These are phyloP conservation scores for Gnathonemus echidnorhynchus DNA, from an alignment of 2,113 vertebrate genomes.

Conservation along the genomic window DNA sequence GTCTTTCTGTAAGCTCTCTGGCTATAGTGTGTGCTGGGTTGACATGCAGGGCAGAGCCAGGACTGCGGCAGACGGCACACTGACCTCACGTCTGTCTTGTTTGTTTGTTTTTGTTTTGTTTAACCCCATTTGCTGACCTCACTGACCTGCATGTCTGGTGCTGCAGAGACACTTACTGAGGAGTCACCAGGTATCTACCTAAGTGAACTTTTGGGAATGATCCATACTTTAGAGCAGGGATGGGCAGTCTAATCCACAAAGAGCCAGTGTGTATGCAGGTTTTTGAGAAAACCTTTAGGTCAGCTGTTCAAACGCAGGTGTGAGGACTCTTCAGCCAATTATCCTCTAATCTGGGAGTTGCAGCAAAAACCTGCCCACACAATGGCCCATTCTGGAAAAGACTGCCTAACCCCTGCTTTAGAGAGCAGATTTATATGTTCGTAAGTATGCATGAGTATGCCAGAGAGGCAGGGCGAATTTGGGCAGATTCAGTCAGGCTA, in stretches of 20 bases:
- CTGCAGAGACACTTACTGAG: not conserved
- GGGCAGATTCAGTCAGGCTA: not conserved
- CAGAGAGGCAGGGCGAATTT: not conserved
- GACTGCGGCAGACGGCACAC: constrained; percentile 59
- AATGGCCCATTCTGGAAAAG: not conserved
- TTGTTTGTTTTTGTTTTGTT: constrained; percentile 27
- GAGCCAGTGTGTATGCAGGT: not conserved
- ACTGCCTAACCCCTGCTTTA: not conserved
- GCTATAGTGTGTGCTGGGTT: constrained; percentile 72
- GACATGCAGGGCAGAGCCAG: constrained; percentile 81
- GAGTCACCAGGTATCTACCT: not conserved
- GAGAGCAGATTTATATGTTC: not conserved
- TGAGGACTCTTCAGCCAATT: not conserved
- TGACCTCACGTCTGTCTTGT: constrained; percentile 30
- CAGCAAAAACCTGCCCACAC: not conserved
- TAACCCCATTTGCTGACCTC: constrained; percentile 53
- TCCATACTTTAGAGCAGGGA: not conserved
- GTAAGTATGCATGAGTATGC: not conserved
- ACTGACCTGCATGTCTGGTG: constrained; percentile 61
- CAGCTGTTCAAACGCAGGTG: not conserved
- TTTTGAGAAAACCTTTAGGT: not conserved
- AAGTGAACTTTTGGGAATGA: not conserved
- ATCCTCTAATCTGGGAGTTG: not conserved
- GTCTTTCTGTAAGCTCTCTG: constrained; percentile 88
- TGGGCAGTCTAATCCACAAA: not conserved